Evolutionary conservation across 30 jellyfish, hydroid and myxozoan genomes (phyloP).

Genomic region (Phacellophora camtschatica): DNA sequence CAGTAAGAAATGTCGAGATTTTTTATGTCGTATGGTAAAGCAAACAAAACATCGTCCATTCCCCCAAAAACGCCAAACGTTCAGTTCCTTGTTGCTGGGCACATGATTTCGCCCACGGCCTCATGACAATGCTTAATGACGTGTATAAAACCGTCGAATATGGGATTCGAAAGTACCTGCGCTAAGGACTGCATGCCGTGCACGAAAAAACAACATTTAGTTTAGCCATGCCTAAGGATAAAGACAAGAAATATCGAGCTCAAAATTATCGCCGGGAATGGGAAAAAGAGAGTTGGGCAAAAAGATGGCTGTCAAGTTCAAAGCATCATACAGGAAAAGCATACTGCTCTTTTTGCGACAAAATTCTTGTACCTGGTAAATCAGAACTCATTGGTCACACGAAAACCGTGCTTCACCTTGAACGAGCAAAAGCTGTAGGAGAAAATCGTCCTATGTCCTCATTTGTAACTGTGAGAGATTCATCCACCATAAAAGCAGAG

Average conservation of each 20-base stretch:
- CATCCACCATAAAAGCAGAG: not conserved
- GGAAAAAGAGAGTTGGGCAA: conserved; percentile 57
- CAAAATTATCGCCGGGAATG: conserved; percentile 45
- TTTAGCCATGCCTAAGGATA: no score
- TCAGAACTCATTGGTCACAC: conserved; percentile 11
- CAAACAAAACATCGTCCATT: no score
- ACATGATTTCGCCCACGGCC: no score
- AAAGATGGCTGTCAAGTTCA: conserved; percentile 32
- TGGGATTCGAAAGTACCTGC: no score
- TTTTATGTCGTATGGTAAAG: no score
- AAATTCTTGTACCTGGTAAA: not conserved
- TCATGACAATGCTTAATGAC: no score
- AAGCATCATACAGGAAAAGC: conserved; percentile 8
- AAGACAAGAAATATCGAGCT: conserved; percentile 21
- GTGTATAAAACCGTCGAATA: no score
- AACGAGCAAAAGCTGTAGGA: not conserved
- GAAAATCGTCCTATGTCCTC: not conserved
- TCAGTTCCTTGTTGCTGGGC: no score
- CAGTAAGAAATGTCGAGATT: no score
- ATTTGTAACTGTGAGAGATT: not conserved
- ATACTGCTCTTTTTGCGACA: conserved; percentile 2
- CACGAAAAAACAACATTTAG: no score
- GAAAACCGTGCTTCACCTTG: not conserved
- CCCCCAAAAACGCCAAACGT: no score
- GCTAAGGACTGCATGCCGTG: no score